Evolutionary conservation across 2,113 vertebrate genomes (phyloP).

Genomic region (Hiodon alosoides): DNA sequence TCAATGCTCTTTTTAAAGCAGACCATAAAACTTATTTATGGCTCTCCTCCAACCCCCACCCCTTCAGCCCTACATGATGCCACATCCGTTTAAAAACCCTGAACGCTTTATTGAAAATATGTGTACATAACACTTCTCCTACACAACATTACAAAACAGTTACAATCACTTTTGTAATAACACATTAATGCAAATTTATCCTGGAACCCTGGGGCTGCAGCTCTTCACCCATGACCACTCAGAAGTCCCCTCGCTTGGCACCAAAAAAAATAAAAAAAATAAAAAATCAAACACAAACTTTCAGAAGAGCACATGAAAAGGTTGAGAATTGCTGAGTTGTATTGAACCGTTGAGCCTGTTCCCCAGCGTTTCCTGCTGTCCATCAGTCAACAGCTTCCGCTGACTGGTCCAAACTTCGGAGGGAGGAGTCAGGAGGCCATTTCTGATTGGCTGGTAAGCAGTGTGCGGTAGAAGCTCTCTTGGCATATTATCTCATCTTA

Average conservation of each 20-base stretch:
- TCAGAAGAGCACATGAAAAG: slow-evolving; percentile 40
- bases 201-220: slow-evolving; percentile 29
- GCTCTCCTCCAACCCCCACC: background rate
- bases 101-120: slow-evolving; percentile 78
- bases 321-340: slow-evolving; percentile 38
- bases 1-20: background rate
- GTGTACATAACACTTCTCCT: slow-evolving; percentile 71
- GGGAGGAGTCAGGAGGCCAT: background rate
- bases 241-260: background rate
- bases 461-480: too few species aligned
- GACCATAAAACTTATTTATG: background rate
- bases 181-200: slow-evolving; percentile 45
- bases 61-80: background rate
- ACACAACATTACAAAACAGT: slow-evolving; percentile 73
- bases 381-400: too few species aligned
- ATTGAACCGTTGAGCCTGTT: slow-evolving; percentile 51
- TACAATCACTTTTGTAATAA: slow-evolving; percentile 69
- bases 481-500: too few species aligned
- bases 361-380: too few species aligned
- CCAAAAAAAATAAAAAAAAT: background rate
- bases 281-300: slow-evolving; percentile 10
- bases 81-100: slow-evolving; percentile 59
- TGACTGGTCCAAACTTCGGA: too few species aligned
- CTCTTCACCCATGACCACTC: too few species aligned
- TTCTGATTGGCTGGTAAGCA: background rate